These are phyloP conservation scores for Stratiomys singularior DNA, from an alignment of 2,888 invertebrate genomes.

Conservation along the genomic window DNA sequence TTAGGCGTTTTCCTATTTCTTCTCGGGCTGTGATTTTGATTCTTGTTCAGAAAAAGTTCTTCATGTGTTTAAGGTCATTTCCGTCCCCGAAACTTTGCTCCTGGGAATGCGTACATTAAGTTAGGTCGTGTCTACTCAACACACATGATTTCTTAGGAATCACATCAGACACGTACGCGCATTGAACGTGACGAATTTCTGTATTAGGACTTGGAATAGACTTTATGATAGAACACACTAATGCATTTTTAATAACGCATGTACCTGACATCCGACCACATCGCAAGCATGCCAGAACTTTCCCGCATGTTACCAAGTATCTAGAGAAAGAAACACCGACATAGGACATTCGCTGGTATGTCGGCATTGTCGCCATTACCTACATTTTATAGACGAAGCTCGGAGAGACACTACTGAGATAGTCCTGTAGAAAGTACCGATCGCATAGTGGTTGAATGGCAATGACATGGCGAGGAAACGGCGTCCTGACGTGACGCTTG, in stretches of 20 bases:
- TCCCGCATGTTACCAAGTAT: neutral
- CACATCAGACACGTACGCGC: constrained; percentile 46
- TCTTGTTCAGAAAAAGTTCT: too few relatives aligned
- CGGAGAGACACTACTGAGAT: constrained; percentile 10
- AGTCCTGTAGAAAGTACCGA: neutral
- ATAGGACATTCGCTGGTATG: too few relatives aligned
- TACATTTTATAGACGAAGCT: constrained; percentile 25
- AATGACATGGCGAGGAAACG: constrained; percentile 24
- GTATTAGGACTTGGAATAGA: neutral
- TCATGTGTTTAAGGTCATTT: too few relatives aligned
- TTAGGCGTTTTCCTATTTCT: too few relatives aligned
- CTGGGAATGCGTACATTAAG: neutral
- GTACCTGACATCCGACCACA: constrained; percentile 31
- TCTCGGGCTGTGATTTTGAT: too few relatives aligned
- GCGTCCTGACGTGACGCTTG: constrained; percentile 22
- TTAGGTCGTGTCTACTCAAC: neutral
- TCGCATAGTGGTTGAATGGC: neutral
- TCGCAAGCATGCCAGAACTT: neutral
- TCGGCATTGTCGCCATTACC: neutral
- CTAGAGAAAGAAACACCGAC: too few relatives aligned
- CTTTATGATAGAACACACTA: constrained; percentile 43
- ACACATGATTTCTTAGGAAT: constrained; percentile 19
- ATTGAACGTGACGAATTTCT: constrained; percentile 49
- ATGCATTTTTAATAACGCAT: constrained; percentile 51
- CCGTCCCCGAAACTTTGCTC: too few relatives aligned